A percentile compares a stretch with the other conserved stretches of the same genome.
Evolutionary conservation across 1,140 invertebrate genomes (phyloP).

Genomic region (Dreissena rostriformis): DNA sequence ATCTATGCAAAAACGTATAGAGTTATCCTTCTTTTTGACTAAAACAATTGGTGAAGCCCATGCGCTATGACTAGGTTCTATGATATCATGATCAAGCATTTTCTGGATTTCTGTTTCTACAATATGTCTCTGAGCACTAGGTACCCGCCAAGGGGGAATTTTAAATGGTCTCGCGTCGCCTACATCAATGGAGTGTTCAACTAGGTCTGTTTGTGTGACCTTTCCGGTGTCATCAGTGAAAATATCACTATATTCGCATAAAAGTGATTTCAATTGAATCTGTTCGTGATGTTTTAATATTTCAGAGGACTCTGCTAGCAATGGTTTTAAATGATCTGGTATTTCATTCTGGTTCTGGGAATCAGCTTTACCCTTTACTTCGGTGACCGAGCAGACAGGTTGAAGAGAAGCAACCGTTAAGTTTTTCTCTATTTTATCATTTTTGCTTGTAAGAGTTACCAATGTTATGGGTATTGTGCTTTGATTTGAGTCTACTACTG

Average conservation of each 20-base stretch:
- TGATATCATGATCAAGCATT: slow-evolving; percentile 58
- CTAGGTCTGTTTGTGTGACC: neutral
- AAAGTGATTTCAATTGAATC: neutral
- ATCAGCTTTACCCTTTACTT: neutral
- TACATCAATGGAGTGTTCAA: slow-evolving; percentile 46
- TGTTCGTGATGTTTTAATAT: neutral
- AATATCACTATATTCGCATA: slow-evolving; percentile 3
- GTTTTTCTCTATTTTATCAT: slow-evolving; percentile 28
- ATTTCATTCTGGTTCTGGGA: neutral
- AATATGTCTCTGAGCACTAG: neutral
- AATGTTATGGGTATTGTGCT: slow-evolving; percentile 18
- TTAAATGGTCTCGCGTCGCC: slow-evolving; percentile 34
- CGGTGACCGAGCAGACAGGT: neutral
- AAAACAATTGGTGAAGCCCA: slow-evolving; percentile 68
- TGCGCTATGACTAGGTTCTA: slow-evolving; percentile 62
- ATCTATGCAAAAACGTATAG: slow-evolving; percentile 81
- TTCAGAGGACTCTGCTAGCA: slow-evolving; percentile 14
- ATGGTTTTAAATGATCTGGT: slow-evolving; percentile 12
- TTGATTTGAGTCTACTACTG: slow-evolving; percentile 7
- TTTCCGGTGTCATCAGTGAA: slow-evolving; percentile 19
- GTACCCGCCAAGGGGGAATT: slow-evolving; percentile 28
- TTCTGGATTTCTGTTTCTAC: slow-evolving; percentile 47
- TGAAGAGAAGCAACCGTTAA: slow-evolving; percentile 12
- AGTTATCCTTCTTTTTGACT: slow-evolving; percentile 83
- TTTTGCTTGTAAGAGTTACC: slow-evolving; percentile 19